Evolutionary conservation across 2,113 vertebrate species (phyloP), one percentile per base, ranked within the genome.

Genomic region (Oryzias celebensis): DNA sequence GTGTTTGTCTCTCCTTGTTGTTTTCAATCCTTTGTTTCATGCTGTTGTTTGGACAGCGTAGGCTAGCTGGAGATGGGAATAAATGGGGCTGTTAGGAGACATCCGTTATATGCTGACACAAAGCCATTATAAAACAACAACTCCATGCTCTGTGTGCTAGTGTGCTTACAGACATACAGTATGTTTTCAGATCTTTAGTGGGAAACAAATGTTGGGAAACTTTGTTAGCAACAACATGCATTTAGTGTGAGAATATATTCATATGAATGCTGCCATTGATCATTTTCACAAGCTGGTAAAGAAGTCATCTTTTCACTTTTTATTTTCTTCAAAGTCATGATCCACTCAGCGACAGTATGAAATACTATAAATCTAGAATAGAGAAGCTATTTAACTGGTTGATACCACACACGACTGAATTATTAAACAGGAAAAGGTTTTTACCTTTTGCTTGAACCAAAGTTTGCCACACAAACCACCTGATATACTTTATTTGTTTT

Each of bases 41-140:
- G 63, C 78, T 87, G 73, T 79, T 85, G 82, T 82, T 82, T 88
- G 71, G 83, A 81, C 85, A 87, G 76, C 74, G 79, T 77, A 79
- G 81, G 80, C 83, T 83, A 78, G 77, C 78, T 81, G 75, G 72
- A 89, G 90, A 92, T 90, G 80, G 87, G 84, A 89, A 91, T 89
- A 86, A 90, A 91, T 90, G 89, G 80, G 68, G 71, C 64, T 78
- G 84, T 82, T 83, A 65, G 77, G 81, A 86, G 68, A 82, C 88
- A 90, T 91, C 87, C 64, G 78, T 91, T 90, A 90, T 83, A 71
- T 26, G 44, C 82, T 87, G 90, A 89, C 89, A 88, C 79, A 82
- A 83, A 84, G 81, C 87, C 85, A 90, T 91, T 90, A 88, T 81
- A 83, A 82, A 86, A 82, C 58, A 83, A 80, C 83, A 81, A 81